Base-by-base conservation (phyloP, 2,888 invertebrate genomes). In the Leistus spinibarbis region DNA sequence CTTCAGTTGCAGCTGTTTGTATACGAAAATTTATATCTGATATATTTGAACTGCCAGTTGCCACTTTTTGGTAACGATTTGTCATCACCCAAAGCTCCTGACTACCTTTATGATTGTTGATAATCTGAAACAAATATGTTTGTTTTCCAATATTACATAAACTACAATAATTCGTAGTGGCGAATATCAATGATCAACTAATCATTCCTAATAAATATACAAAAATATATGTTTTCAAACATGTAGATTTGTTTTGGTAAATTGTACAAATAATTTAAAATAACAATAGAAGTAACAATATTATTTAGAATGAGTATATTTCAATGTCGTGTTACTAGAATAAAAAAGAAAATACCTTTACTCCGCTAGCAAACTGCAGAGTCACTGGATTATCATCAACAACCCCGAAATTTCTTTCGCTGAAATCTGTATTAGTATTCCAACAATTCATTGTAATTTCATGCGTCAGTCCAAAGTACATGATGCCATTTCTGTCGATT, bases 381-480 rank as follows among this genome's bases (percentile, higher is more conserved):
- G 90, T 90, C 69, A 88, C 85, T 27, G 84, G 84, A 81, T 93
- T 88, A 16, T 88, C 81, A 1, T 90, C 90, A 4, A 90, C 80
- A 3, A 90, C 81, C 75, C 88, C 86, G 24, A 90, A 88, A 82
- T 89, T 90, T 67, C 87, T 86, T 0, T 84, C 83, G 0, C 87
- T 87, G 80, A 90, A 94, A 13, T 90, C 87, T 0, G 89, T 89
- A 0, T 85, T 88, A 1, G 90, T 90, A 81, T 94, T 92, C 93
- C 94, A 94, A 79, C 92, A 94, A 80, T 88, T 89, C 22, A 95
- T 87, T 23, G 91, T 89, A 3, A 91, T 88, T 0, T 92, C 91
- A 0, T 90, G 87, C 85, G 92, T 87, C 2, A 91, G 82, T 0
- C 93, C 93, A 81, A 91, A 94, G 82, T 89, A 94, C 77, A 93